Evolutionary conservation across 2,113 vertebrate genomes (phyloP), one percentile per base, ranked within the genome.

Genomic region (Falcunculus frontatus): DNA sequence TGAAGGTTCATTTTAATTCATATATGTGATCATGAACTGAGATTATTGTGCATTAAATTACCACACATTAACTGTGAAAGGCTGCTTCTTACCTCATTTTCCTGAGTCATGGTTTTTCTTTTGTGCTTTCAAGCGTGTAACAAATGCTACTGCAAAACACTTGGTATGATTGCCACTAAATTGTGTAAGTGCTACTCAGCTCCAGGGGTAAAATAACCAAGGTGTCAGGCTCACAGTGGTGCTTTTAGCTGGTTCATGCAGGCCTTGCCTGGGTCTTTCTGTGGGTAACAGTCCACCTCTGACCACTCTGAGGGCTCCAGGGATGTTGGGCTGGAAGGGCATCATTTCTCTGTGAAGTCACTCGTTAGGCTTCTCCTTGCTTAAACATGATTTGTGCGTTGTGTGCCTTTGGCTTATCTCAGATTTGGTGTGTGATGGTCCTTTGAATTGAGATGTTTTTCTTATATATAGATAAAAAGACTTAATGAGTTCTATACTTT

Each of bases 41-140:
- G 39, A 86, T 88, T 53, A 63, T 69, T 33, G 47, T 93, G 63
- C 39, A 44, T 90, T 83, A 63, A 90, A 89, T 84, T 76, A 69
- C 33, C 46, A 68, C 44, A 37, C 49, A 37, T 67, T 32, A 59
- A 70, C 60, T 67, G 50, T 59, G 55, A 23, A 80, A 92, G 6
- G 50, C 57, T 20, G 46, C 29, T 80, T 82, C 53, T 79, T 83
- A 79, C 47, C 50, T 76, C 4, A 7, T 85, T 76, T 88, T 90
- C 76, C 68, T 35, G 41, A 92, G 59, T 80, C 57, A 57, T 19
- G 32, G 10, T 50, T 83, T 93, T 81, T 57, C 26, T 87, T 82
- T 46, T 69, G 55, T 62, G 67, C 70, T 76, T 69, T 65, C 63
- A 84, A 70, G 63, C 30, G 8, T 73, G 2, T 35, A 69, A 63